Evolutionary conservation across 1,140 invertebrate genomes (phyloP).

Genomic region (Copidosoma floridanum): DNA sequence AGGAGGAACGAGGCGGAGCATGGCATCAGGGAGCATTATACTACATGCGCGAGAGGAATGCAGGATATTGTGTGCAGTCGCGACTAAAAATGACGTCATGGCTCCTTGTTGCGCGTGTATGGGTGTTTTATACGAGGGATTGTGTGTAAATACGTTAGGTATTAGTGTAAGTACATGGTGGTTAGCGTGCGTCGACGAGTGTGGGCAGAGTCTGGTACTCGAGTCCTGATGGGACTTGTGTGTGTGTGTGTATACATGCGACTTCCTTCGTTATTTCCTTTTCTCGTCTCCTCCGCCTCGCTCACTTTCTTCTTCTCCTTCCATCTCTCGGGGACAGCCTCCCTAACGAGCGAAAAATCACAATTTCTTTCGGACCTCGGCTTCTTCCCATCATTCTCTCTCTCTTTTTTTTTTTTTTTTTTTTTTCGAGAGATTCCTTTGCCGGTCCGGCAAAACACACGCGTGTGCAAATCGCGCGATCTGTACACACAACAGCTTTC

Average conservation of each 20-base stretch:
- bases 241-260: conserved; percentile 14
- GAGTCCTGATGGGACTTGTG: no score
- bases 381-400: not conserved
- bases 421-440: no score
- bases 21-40: not conserved
- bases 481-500: not conserved
- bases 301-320: conserved; percentile 17
- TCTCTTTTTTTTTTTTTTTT: no score
- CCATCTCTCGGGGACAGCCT: not conserved
- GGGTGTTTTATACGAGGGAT: no score
- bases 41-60: conserved; percentile 13
- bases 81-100: conserved; percentile 25
- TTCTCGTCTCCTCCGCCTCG: not conserved
- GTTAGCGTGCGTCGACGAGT: conserved; percentile 11
- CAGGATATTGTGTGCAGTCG: conserved; percentile 28
- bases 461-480: no score
- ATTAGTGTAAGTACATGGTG: no score
- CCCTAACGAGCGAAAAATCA: not conserved
- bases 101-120: no score
- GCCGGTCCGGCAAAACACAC: no score
- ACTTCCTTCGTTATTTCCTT: conserved; percentile 16
- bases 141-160: no score
- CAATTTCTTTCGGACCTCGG: not conserved
- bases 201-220: conserved; percentile 14
- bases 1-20: conserved; percentile 11